Evolutionary conservation across 2,113 vertebrate genomes (phyloP).

Genomic region (Podilymbus podiceps): DNA sequence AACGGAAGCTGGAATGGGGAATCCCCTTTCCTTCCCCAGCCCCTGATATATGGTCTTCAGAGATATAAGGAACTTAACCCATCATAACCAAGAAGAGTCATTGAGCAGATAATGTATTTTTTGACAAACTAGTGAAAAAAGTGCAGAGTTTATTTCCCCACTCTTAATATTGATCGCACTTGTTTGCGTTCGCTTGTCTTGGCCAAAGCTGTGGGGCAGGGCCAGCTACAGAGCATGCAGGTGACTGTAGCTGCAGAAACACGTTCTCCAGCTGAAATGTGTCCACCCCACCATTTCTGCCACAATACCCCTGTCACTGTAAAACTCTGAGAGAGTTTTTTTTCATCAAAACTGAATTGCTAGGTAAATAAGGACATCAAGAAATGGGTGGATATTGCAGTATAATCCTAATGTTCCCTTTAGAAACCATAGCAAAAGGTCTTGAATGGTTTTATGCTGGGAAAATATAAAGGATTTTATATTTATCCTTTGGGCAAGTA

Average conservation of each 20-base stretch:
- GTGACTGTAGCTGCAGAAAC: neutral
- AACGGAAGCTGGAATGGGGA: neutral
- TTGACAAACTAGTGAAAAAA: neutral
- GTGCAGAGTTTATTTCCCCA: neutral
- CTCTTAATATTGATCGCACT: neutral
- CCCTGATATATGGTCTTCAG: neutral
- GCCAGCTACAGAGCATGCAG: neutral
- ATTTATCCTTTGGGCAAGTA: neutral
- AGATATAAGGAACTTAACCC: neutral
- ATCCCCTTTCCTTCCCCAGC: neutral
- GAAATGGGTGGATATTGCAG: neutral
- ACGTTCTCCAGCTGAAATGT: neutral
- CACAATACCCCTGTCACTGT: neutral
- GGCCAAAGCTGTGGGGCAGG: neutral
- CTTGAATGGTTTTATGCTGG: accelerated
- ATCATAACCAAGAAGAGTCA: neutral
- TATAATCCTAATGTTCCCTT: neutral
- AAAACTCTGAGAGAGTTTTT: neutral
- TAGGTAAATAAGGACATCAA: neutral
- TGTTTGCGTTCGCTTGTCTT: neutral
- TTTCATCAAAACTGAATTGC: neutral
- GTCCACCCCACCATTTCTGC: neutral
- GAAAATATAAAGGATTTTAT: neutral
- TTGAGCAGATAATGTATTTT: neutral
- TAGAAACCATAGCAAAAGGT: neutral